phyloP scores from a whole-genome alignment of 2,113 vertebrate species.

The Hemiscyllium ocellatum region DNA sequence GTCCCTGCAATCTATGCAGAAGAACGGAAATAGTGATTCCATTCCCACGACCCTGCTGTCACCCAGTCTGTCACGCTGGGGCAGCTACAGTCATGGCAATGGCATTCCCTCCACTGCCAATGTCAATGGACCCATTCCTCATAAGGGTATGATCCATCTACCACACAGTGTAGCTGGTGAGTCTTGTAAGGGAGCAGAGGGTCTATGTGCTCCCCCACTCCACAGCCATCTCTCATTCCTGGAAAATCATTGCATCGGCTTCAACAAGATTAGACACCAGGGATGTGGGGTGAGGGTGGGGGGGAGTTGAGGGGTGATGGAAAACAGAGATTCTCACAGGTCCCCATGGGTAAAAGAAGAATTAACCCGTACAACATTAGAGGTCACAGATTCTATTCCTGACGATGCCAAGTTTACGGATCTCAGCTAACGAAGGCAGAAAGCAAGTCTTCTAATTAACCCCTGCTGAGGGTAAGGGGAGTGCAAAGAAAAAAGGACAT shows the following conservation, averaged over 20 bases:
- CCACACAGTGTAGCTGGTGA: background rate
- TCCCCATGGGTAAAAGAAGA: background rate
- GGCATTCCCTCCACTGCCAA: slow-evolving; percentile 12
- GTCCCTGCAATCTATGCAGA: background rate
- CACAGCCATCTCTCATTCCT: background rate
- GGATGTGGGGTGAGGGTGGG: background rate
- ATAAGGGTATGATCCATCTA: background rate
- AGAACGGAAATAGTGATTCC: slow-evolving; percentile 9
- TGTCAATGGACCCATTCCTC: slow-evolving; percentile 12
- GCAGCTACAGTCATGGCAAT: background rate
- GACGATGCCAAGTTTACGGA: background rate
- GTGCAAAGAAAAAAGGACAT: background rate
- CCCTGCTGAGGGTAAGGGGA: background rate
- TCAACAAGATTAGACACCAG: background rate
- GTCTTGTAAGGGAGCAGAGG: background rate
- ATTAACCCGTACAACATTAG: too few species aligned
- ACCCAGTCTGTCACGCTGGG: slow-evolving; percentile 9
- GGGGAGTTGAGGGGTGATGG: too few species aligned
- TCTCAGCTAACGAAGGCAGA: background rate
- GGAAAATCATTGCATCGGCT: background rate
- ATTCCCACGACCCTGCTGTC: slow-evolving; percentile 32
- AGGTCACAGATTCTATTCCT: background rate
- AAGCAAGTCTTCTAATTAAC: background rate
- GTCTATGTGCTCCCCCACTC: background rate
- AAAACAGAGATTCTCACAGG: background rate